These are phyloP conservation scores for Melinaea marsaeus DNA, from an alignment of 2,888 invertebrate species.

Conservation along the genomic window DNA sequence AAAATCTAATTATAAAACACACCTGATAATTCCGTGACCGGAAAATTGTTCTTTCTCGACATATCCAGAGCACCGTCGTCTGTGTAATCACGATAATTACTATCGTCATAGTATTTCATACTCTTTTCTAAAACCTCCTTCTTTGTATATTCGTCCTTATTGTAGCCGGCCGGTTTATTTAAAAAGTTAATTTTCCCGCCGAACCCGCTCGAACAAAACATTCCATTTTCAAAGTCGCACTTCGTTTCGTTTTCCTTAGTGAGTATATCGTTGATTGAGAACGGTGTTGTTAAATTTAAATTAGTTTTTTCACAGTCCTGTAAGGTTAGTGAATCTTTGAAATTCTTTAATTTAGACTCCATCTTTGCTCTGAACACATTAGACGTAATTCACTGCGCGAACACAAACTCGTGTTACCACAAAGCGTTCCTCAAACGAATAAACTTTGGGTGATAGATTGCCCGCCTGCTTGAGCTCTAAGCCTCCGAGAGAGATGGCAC, in stretches of 20 bases:
- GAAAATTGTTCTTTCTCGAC: slow-evolving; percentile 68
- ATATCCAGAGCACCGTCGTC: slow-evolving; percentile 72
- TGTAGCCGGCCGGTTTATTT: slow-evolving; percentile 44
- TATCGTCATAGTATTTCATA: slow-evolving; percentile 67
- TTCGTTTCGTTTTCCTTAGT: slow-evolving; percentile 75
- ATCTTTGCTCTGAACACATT: slow-evolving; percentile 56
- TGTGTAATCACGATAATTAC: slow-evolving; percentile 58
- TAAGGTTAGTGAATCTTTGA: slow-evolving; percentile 54
- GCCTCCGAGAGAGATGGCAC: slow-evolving; percentile 62
- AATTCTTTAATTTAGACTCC: slow-evolving; percentile 67
- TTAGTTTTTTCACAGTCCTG: slow-evolving; percentile 68
- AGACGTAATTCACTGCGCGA: slow-evolving; percentile 49
- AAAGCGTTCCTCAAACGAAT: slow-evolving; percentile 75
- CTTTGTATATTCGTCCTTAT: slow-evolving; percentile 52
- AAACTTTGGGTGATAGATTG: slow-evolving; percentile 73
- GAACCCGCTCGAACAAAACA: slow-evolving; percentile 56
- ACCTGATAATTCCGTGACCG: slow-evolving; percentile 72
- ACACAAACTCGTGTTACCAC: slow-evolving; percentile 62
- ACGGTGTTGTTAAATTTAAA: slow-evolving; percentile 78
- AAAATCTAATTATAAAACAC: slow-evolving; percentile 11
- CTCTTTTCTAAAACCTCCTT: slow-evolving; percentile 63
- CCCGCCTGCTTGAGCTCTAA: slow-evolving; percentile 68
- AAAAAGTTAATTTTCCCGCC: slow-evolving; percentile 64
- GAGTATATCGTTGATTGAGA: slow-evolving; percentile 85
- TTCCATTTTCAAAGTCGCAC: slow-evolving; percentile 67